Evolutionary conservation across 2,113 vertebrate species (phyloP).

Genomic region (Orycteropus afer): DNA sequence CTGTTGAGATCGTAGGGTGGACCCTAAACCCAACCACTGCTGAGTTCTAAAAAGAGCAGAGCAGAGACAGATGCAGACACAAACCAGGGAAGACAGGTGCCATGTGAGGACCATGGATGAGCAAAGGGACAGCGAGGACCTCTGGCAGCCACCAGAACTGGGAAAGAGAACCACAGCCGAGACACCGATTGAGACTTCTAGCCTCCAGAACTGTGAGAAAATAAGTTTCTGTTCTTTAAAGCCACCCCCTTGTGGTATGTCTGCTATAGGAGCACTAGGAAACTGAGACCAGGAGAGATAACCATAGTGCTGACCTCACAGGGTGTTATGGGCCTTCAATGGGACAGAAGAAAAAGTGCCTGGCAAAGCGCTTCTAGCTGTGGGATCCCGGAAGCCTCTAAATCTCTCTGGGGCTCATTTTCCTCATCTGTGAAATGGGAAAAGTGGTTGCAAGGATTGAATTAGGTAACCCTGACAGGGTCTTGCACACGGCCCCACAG

Average conservation of each 20-base stretch:
- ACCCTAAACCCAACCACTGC: neutral
- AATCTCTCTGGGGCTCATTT: neutral
- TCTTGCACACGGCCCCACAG: neutral
- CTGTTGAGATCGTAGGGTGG: neutral
- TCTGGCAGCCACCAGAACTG: neutral
- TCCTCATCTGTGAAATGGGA: neutral
- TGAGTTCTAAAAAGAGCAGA: neutral
- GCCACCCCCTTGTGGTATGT: neutral
- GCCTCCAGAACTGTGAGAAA: neutral
- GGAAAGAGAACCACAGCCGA: neutral
- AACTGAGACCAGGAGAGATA: neutral
- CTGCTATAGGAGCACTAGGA: neutral
- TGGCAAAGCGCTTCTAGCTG: neutral
- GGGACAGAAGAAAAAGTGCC: rapidly evolving
- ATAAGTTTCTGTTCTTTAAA: neutral
- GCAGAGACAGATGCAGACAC: neutral
- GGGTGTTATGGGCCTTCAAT: neutral
- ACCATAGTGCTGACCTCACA: rapidly evolving
- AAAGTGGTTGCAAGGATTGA: too few species aligned
- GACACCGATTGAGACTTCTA: neutral
- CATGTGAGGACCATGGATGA: neutral
- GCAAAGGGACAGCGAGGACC: neutral
- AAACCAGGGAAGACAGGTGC: neutral
- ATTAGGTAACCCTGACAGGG: neutral
- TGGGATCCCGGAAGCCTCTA: neutral